Percentiles rank a stretch among this genome's conserved stretches.
phyloP scores from a whole-genome alignment of 92 coral and sea anemone species.

The Porites cylindrica region DNA sequence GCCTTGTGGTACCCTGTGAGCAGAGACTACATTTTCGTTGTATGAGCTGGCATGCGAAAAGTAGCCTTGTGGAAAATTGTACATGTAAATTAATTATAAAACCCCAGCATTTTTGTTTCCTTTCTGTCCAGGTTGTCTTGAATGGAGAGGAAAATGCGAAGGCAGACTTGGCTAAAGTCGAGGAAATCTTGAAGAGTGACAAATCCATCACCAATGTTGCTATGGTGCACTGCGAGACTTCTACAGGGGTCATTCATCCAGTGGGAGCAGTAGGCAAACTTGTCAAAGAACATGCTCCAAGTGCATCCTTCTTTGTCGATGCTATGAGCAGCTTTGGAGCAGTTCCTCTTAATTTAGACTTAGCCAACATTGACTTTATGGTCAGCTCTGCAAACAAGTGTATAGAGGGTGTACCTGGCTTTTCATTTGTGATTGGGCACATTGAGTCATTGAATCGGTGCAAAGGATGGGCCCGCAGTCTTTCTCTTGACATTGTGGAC shows the following conservation, averaged over 20 bases:
- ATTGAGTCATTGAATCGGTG: conserved; percentile 78
- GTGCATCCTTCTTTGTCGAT: conserved; percentile 95
- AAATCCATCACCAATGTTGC: conserved; percentile 86
- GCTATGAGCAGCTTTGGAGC: conserved; percentile 99
- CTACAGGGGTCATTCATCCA: conserved; percentile 96
- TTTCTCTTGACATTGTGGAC: conserved; percentile 89
- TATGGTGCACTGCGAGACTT: conserved; percentile 98
- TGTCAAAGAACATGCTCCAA: conserved; percentile 80
- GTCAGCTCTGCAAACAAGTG: conserved; percentile 99
- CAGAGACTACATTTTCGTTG: too few relatives aligned
- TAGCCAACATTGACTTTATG: conserved; percentile 84
- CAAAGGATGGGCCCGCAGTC: conserved; percentile 88
- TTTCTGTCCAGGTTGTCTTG: conserved; percentile 68
- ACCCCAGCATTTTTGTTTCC: not conserved
- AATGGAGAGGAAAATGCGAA: conserved; percentile 83
- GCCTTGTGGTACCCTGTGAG: too few relatives aligned
- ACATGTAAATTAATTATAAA: too few relatives aligned
- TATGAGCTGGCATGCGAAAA: too few relatives aligned
- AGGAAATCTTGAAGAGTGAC: conserved; percentile 75
- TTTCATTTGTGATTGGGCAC: conserved; percentile 90
- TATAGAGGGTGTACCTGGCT: conserved; percentile 98
- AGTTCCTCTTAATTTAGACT: conserved; percentile 84
- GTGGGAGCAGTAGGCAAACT: conserved; percentile 88
- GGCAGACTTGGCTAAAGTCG: conserved; percentile 79
- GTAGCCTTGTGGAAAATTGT: too few relatives aligned